Base-by-base conservation (phyloP, 2,113 vertebrate genomes). In the Silurus glanis region DNA sequence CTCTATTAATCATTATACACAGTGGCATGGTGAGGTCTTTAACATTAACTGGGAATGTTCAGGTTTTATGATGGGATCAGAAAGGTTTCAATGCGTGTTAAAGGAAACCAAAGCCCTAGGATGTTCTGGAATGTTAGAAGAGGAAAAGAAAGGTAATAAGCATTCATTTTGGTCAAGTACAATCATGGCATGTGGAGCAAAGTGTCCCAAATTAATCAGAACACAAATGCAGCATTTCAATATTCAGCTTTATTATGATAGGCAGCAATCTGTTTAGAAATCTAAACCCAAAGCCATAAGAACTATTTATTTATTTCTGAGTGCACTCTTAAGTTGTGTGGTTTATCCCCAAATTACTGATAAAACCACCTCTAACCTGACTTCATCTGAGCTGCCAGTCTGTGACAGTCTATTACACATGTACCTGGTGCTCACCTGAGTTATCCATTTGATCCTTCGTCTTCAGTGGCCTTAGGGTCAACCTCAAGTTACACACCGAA, bases 1-100 rank as follows among this genome's bases (percentile, higher is more conserved):
- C 14, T 2, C 25, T 64, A 90, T 95, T 91, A 95, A 95, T 95
- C 89, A 95, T 95, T 94, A 93, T 85, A 92, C 90, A 90, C 86
- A 37, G 5, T 92, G 61, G 91, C 87, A 89, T 59, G 84, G 64
- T 74, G 8, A 19, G 51, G 10, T 74, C 62, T 28, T n/a, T 25
- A 47, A 84, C 89, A 83, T 90, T 21, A 37, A 72, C 64, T 69
- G 56, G 83, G 45, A 82, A 64, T 21, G n/a, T 21, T 67, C 28
- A 71, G 23, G 21, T 51, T 81, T 76, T 9, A 83, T 49, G 37
- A 37, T 79, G 72, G 16, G 28, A 86, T 62, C 6, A 58, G 23
- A 37, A 85, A 49, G 23, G 14, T 25, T 67, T 76, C 21, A n/a
- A 10, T 6, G 9, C 23, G 3, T 47, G 19, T 67, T 58, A 9